Evolutionary conservation across 2,797 vertebrate species (phyloP), one percentile per base, ranked within the genome.

Genomic region (Gadopsis marmoratus): DNA sequence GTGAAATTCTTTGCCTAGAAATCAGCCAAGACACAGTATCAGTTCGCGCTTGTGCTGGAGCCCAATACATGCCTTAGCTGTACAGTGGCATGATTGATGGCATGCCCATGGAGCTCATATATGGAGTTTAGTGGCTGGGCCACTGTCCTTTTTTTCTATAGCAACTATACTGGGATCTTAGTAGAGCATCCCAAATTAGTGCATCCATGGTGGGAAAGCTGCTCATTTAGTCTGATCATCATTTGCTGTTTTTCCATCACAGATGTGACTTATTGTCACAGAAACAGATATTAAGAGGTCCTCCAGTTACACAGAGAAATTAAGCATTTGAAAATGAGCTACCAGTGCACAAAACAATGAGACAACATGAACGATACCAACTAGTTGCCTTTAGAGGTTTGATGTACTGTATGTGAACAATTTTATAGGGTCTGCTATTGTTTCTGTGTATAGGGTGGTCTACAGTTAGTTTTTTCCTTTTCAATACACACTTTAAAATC

Each of bases 61-160:
- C 71, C 88, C 37, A 61, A 79, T 81, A 86, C 91, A 85, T 90
- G 66, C 76, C 74, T 71, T 53, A 76, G 81, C 76, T 82, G 86
- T 79, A 80, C 76, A 69, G 77, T 53, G 54, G 31, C 5, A 21
- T 94, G 93, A 93, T 92, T 91, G 90, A 93, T 91, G 89, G 84
- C 58, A 70, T 39, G 78, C 79, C 89, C 69, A 68, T 79, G 70
- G 77, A 84, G 90, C 75, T 90, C 94, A 92, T 94, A 95, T 93
- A 95, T 90, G 94, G 94, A 83, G 79, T 81, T 79, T 16, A 68
- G 88, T 83, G 88, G 93, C 90, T 68, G 88, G 88, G 77, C 64
- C 61, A 26, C 69, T 72, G 74, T 78, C 77, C 51, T 79, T 70
- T 71, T 78, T 45, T 84, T 85, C 80, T 81, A 81, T 84, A 88